Evolutionary conservation across 1,140 invertebrate genomes (phyloP), one percentile per base, ranked within the genome.

Genomic region (Lerema accius): DNA sequence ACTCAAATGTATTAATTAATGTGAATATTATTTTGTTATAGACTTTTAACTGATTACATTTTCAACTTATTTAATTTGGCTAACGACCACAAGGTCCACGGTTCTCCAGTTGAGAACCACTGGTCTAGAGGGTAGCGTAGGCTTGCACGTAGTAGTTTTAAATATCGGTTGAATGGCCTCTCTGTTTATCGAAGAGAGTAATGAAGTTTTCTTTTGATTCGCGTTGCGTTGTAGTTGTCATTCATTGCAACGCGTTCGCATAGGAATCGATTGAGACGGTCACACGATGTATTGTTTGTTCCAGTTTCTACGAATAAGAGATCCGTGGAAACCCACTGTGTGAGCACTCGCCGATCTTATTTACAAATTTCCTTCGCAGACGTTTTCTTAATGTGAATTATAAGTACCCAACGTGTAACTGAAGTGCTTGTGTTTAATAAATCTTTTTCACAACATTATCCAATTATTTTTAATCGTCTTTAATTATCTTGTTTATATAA

Each of bases 261-360:
- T 69, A 69, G 62, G 69, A 68, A 72, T 53, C 63, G 42, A 71
- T 75, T 42, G 70, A 75, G 76, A 68, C 76, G 62, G 66, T 62
- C 72, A 60, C 66, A 65, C 67, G 71, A 70, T 68, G 58, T 67
- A 73, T 75, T 74, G 71, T 65, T 26, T 37, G 55, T 55, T 35
- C 49, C 53, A 65, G 16, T 39, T 67, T 73, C 69, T 62, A 37
- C 61, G 65, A 62, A 67, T 35, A 58, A 55, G 48, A 70, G 65
- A 45, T 58, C 62, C 55, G 60, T 73, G 68, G 71, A 73, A 73
- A 65, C 62, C 42, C 45, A 48, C 51, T 45, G 59, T 46, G 42
- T 46, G 61, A 23, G 51, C 23, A 48, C 9, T 45, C 17, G 19
- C 46, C 51, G 68, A 69, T 67, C 62, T 65, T 75, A 70, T 77